A percentile compares a stretch with the other conserved stretches of the same genome.
phyloP scores from a whole-genome alignment of 1,140 invertebrate species.

The Drosophila varians region DNA sequence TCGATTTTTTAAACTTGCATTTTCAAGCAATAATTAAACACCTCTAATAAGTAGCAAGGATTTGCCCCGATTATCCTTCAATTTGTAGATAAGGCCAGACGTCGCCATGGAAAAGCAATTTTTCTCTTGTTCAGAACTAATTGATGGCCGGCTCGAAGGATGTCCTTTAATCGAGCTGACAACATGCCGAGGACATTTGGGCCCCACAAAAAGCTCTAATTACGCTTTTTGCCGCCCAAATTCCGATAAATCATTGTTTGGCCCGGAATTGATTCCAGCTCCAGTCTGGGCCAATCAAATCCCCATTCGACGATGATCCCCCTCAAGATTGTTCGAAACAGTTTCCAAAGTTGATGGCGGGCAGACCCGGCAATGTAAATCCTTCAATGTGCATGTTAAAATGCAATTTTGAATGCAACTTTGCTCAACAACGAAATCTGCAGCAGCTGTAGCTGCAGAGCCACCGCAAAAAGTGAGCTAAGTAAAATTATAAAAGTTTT shows the following conservation, averaged over 20 bases:
- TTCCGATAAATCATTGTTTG: constrained; percentile 5
- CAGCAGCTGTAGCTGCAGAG: constrained; percentile 1
- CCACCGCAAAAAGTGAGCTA: constrained; percentile 34
- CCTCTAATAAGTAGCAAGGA: no score
- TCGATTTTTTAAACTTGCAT: no score
- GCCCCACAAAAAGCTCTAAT: background rate
- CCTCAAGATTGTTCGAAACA: constrained; percentile 29
- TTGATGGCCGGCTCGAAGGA: background rate
- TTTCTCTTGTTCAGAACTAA: background rate
- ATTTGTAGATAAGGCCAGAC: no score
- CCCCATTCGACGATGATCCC: constrained; percentile 16
- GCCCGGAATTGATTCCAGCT: background rate
- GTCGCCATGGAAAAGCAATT: no score
- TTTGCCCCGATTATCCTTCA: no score
- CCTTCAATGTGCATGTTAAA: constrained; percentile 49
- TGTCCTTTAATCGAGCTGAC: background rate
- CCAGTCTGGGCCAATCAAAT: constrained; percentile 12
- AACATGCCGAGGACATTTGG: background rate
- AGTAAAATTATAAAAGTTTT: constrained; percentile 66
- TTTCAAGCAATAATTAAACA: no score
- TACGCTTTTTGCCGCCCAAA: constrained; percentile 2
- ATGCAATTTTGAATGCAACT: constrained; percentile 57
- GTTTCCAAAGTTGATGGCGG: constrained; percentile 22
- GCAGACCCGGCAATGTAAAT: background rate
- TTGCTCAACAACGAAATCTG: constrained; percentile 11